Evolutionary conservation across 1,140 invertebrate genomes (phyloP).

Genomic region (Ostrea denselamellosa): DNA sequence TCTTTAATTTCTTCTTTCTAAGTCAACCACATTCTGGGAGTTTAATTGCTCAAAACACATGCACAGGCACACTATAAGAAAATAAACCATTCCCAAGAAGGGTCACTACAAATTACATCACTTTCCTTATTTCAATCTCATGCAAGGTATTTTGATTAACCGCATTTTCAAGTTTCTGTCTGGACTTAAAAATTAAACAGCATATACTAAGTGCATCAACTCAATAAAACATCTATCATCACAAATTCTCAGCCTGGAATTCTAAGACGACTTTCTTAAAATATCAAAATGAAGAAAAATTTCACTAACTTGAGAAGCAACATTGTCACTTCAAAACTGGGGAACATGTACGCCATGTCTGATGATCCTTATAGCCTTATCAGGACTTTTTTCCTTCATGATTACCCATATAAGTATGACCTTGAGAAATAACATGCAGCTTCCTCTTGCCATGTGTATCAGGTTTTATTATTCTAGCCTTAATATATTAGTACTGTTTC

Average conservation of each 20-base stretch:
- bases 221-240: neutral
- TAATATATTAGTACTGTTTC: too few species aligned
- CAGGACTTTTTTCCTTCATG: too few species aligned
- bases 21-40: slow-evolving; percentile 18
- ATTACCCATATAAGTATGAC: too few species aligned
- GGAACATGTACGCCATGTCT: too few species aligned
- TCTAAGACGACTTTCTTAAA: neutral
- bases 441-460: too few species aligned
- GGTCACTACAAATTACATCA: slow-evolving; percentile 23
- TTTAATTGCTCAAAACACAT: neutral
- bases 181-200: neutral
- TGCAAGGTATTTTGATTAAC: slow-evolving; percentile 6
- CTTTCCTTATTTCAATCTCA: neutral
- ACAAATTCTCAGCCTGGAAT: neutral
- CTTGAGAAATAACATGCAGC: too few species aligned
- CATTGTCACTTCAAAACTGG: too few species aligned
- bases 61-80: slow-evolving; percentile 23
- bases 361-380: too few species aligned
- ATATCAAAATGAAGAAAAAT: too few species aligned
- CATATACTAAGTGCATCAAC: neutral
- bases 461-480: too few species aligned
- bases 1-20: neutral
- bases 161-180: neutral
- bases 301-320: too few species aligned
- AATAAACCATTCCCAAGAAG: slow-evolving; percentile 4